Percentiles rank a stretch among this genome's conserved stretches.
These are phyloP conservation scores for Bettongia penicillata DNA, from an alignment of 2,113 vertebrate genomes.

Conservation along the genomic window DNA sequence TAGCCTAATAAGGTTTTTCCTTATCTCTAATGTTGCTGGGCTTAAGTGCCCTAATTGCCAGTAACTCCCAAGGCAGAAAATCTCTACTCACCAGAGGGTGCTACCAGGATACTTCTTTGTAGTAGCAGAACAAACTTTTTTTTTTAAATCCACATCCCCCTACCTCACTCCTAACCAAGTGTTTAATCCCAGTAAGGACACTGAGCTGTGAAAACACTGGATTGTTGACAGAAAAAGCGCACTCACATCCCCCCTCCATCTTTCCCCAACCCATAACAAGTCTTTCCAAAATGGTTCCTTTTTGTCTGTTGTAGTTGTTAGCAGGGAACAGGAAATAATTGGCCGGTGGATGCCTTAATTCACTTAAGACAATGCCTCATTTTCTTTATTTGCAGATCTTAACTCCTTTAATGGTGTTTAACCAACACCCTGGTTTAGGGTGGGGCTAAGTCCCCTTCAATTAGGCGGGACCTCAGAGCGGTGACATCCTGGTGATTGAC, in stretches of 20 bases:
- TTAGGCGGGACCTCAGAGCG: constrained; percentile 78
- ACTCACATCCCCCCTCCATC: constrained; percentile 7
- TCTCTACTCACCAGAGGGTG: background rate
- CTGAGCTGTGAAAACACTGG: constrained; percentile 71
- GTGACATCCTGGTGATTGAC: constrained; percentile 17
- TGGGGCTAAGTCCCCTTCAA: constrained; percentile 73
- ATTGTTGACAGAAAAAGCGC: constrained; percentile 76
- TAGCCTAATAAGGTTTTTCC: background rate
- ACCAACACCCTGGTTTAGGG: constrained; percentile 80
- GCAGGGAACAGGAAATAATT: constrained; percentile 71
- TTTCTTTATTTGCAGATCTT: constrained; percentile 82
- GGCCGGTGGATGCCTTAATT: constrained; percentile 57
- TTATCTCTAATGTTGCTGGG: background rate
- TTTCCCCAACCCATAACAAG: constrained; percentile 33
- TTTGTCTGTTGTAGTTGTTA: constrained; percentile 23
- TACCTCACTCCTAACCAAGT: background rate
- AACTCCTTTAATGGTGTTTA: constrained; percentile 84
- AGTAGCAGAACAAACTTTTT: constrained; percentile 27
- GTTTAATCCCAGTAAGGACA: constrained; percentile 40
- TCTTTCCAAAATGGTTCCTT: constrained; percentile 23
- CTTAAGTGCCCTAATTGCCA: background rate
- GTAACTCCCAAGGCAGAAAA: constrained; percentile 10
- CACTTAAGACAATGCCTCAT: constrained; percentile 78
- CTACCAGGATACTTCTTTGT: constrained; percentile 48
- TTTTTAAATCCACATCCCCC: constrained; percentile 4